Base-by-base conservation (phyloP, 2,797 vertebrate genomes). In the Danio choprae region DNA sequence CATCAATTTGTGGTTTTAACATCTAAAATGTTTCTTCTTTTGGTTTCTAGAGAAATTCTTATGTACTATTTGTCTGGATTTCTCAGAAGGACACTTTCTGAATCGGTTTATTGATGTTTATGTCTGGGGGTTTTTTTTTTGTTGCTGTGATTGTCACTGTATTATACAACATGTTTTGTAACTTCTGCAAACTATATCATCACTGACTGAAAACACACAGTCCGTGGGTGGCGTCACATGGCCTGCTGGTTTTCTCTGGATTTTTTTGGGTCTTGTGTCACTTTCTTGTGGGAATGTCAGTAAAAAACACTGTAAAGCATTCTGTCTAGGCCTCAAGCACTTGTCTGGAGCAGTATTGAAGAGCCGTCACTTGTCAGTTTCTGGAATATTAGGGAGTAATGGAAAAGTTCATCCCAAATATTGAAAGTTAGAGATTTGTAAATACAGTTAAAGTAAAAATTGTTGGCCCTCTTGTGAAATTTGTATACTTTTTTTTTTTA, bases 121-220 rank as follows among this genome's bases (percentile, higher is more conserved):
- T 74, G 72, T 84, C n/a, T n/a, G n/a, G n/a, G 3, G 80, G 63
- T 22, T n/a, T 36, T 10, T 59, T 15, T n/a, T n/a, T n/a, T 29
- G 29, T 29, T 29, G 11, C 22, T 51, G 36, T 22, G n/a, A 38
- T 71, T 76, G n/a, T 87, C 83, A 59, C 44, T 73, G 51, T 75
- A 71, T 48, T 16, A 77, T 43, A 40, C 13, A 50, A 38, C 2
- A 44, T 44, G 40, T 74, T 63, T 77, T 72, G 0, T 58, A 84
- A 84, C 84, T 78, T 83, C 80, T 13, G 12, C 38, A 69, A 48
- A 58, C n/a, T 68, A 5, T 89, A 56, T 90, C 40, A 89, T 89
- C 90, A 88, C 84, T 85, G 81, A 88, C 82, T 84, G 68, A 80
- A 83, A 87, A 89, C 36, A 65, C 79, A 68, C 22, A 38, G 67